These are phyloP conservation scores for Stigmatopora argus DNA, from an alignment of 2,113 vertebrate species.

Conservation along the genomic window DNA sequence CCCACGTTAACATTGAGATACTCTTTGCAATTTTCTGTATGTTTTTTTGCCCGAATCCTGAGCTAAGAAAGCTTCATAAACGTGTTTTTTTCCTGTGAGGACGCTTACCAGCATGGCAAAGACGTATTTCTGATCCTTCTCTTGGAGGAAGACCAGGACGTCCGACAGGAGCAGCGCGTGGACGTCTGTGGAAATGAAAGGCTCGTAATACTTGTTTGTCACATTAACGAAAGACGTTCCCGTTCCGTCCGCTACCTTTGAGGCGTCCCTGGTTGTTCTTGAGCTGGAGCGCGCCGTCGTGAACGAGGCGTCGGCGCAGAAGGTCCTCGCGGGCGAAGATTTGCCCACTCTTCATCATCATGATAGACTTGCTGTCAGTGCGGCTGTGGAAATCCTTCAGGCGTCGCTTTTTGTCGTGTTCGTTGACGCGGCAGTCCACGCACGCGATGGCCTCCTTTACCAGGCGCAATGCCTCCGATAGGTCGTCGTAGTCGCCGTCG, in stretches of 20 bases:
- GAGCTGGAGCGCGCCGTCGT: conserved; percentile 83
- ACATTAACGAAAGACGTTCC: not conserved
- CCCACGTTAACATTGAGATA: too few species aligned
- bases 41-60: not conserved
- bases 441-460: conserved; percentile 85
- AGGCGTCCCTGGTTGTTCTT: conserved; percentile 77
- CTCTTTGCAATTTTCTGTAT: not conserved
- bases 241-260: conserved; percentile 73
- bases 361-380: conserved; percentile 92
- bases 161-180: conserved; percentile 90
- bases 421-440: conserved; percentile 88
- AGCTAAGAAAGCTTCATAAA: not conserved
- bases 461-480: conserved; percentile 77
- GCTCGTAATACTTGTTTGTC: not conserved
- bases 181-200: conserved; percentile 72
- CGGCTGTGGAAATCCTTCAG: conserved; percentile 84
- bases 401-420: conserved; percentile 85
- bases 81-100: not conserved
- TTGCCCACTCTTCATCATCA: conserved; percentile 92
- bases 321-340: conserved; percentile 93
- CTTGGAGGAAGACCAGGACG: conserved; percentile 87
- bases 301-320: conserved; percentile 81
- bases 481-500: conserved; percentile 77
- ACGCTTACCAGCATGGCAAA: conserved; percentile 88
- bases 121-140: conserved; percentile 94